Base-by-base conservation (phyloP, 2,113 vertebrate genomes). In the Phycodurus eques region DNA sequence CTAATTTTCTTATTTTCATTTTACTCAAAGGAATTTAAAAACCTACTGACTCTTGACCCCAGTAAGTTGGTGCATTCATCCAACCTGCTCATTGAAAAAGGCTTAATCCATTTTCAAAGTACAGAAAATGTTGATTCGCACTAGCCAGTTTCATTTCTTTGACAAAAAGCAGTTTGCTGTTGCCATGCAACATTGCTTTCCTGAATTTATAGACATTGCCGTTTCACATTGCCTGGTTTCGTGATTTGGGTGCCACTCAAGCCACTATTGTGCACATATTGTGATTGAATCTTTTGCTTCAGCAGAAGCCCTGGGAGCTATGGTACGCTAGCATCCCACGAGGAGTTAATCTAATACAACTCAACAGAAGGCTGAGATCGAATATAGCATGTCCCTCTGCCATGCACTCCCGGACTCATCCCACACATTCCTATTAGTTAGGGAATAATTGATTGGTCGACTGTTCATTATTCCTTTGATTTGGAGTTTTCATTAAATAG, bases 111-210 rank as follows among this genome's bases (percentile, higher is more conserved):
- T 88, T 70, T 73, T 80, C 75, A 84, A 85, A 90, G 79, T 79
- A 87, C 87, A 90, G 87, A 89, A 84, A 81, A 89, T 85, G 91
- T 88, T 65, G 67, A 80, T 75, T 87, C 83, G 71, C 88, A 83
- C 77, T 84, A 83, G 82, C 85, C 83, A 78, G 85, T 88, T 83
- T 88, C 80, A 83, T 88, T 91, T 86, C 81, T 84, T 89, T 89
- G 88, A 78, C 78, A 73, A 77, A 88, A 92, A 85, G 80, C 89
- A 85, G 88, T 92, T 90, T 90, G 90, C 89, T 88, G 88, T 92
- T 91, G 92, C 90, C 90, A 92, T 67, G 90, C 91, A 90, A 87
- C 89, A 88, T 86, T 87, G 87, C 78, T 33, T 78, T 74, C 67
- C 76, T 67, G 76, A 85, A 82, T 72, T 71, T 27, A 43, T 31